Conservation (phyloP, 2,888 invertebrate genomes). For the Noctua janthe region DNA sequence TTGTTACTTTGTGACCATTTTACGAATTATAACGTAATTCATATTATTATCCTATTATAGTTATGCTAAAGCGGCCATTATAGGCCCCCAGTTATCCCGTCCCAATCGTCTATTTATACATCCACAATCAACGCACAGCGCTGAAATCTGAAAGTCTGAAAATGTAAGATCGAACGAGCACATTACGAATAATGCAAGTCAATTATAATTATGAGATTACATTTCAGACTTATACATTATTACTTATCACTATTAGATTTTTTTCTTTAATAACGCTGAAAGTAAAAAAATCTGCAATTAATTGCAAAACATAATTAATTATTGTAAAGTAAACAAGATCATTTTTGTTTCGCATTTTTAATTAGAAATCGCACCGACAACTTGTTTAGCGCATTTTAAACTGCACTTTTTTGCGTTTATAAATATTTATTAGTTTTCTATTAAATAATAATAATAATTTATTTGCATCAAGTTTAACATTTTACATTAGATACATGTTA, state of each 20-base stretch:
- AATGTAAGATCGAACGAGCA: conserved; percentile 1
- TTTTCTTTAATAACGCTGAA: conserved; percentile 9
- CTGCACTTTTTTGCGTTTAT: conserved; percentile 23
- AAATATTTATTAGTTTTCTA: conserved; percentile 50
- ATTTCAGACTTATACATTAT: background rate
- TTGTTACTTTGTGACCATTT: no score
- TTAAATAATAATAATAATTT: no score
- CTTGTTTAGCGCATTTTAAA: conserved; percentile 34
- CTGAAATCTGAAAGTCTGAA: conserved; percentile 6
- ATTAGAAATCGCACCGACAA: conserved; percentile 44
- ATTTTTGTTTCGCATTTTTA: conserved; percentile 39
- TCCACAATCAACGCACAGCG: background rate
- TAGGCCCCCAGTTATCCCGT: background rate
- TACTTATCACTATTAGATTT: background rate
- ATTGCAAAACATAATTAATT: conserved; percentile 27
- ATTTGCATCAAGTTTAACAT: no score
- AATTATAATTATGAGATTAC: background rate
- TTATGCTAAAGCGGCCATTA: no score
- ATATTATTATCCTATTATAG: no score
- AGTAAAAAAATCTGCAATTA: conserved; percentile 35
- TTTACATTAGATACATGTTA: no score
- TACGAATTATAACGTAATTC: no score
- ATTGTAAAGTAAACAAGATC: conserved; percentile 21
- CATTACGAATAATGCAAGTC: conserved; percentile 17
- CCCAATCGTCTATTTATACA: background rate